Base-by-base conservation (phyloP, 2,113 vertebrate genomes). In the Erpornis zantholeuca region DNA sequence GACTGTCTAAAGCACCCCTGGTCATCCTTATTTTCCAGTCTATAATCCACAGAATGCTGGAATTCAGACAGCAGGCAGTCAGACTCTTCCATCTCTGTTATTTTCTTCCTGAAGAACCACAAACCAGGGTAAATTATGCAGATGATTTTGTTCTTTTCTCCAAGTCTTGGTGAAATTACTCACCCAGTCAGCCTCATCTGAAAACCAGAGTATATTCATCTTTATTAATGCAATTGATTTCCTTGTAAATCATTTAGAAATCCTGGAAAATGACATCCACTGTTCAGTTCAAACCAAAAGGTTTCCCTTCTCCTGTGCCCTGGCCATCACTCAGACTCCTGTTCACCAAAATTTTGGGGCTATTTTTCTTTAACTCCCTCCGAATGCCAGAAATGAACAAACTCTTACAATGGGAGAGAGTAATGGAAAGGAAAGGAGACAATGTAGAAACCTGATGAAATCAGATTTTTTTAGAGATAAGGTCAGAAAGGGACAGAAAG, bases 11-110 rank as follows among this genome's bases (percentile, higher is more conserved):
- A 89, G 49, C 17, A 56, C 4, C 42, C 38, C 5, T 5, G 15
- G 29, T 18, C 42, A 91, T n/a, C 23, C 23, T 49, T 17, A 53
- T 31, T 27, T 82, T 76, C 65, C 68, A 82, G n/a, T 29, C 19
- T 49, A 10, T 2, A 45, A 40, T 54, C 52, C 71, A 38, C 1
- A 0, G 15, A 68, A 72, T 1, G 1, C 0, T 42, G 47, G 27
- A 88, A 87, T 78, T 42, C 17, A 86, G 38, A 54, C 4, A 49
- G 23, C 17, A 25, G 33, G 59, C 19, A 38, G 38, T 28, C 15
- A 45, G 47, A 45, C 12, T 42, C n/a, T 56, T 56, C 29, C 8
- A 6, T 31, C 64, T 72, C 44, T 79, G 3, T 3, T 36, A 36
- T 10, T 16, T 10, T 38, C n/a, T 71, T 68, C 42, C 40, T 79